Percentiles rank a stretch among this genome's conserved stretches.
Evolutionary conservation across 2,113 vertebrate genomes (phyloP).

Genomic region (Cairina moschata): DNA sequence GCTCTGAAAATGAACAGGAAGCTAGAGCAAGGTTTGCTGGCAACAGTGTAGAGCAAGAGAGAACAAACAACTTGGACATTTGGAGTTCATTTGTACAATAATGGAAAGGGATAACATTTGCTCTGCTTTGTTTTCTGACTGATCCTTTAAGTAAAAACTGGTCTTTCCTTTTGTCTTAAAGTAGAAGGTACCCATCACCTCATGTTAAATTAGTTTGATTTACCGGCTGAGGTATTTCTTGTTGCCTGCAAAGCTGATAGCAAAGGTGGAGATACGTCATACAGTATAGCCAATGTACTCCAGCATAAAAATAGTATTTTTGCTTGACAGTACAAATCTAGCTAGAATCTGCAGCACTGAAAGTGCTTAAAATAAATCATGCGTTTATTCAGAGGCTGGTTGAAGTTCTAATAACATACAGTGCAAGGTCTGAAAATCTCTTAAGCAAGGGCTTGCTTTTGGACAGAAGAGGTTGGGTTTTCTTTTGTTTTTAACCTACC

Average conservation of each 20-base stretch:
- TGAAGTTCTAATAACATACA: not conserved
- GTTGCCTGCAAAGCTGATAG: conserved; percentile 58
- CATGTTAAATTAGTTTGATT: conserved; percentile 12
- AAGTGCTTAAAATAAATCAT: not conserved
- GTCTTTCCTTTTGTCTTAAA: conserved; percentile 66
- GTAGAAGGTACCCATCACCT: conserved; percentile 34
- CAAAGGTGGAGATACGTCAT: conserved; percentile 12
- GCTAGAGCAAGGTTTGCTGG: conserved; percentile 65
- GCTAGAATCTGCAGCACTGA: not conserved
- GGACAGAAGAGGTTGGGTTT: not conserved
- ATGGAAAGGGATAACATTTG: too few species aligned
- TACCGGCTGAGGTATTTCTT: conserved; percentile 54
- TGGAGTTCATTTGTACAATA: too few species aligned
- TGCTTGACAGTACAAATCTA: not conserved
- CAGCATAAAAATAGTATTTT: conserved; percentile 31
- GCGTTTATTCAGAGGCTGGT: not conserved
- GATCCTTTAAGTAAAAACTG: too few species aligned
- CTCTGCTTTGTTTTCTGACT: too few species aligned
- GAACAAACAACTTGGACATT: conserved; percentile 74
- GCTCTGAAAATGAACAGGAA: conserved; percentile 73
- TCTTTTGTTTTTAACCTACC: conserved; percentile 52
- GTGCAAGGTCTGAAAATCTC: conserved; percentile 20
- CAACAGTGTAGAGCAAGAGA: conserved; percentile 25
- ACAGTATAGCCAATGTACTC: conserved; percentile 18
- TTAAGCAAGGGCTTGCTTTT: not conserved